Conservation (phyloP, 1,140 invertebrate genomes). For the Phocides pigmalion region DNA sequence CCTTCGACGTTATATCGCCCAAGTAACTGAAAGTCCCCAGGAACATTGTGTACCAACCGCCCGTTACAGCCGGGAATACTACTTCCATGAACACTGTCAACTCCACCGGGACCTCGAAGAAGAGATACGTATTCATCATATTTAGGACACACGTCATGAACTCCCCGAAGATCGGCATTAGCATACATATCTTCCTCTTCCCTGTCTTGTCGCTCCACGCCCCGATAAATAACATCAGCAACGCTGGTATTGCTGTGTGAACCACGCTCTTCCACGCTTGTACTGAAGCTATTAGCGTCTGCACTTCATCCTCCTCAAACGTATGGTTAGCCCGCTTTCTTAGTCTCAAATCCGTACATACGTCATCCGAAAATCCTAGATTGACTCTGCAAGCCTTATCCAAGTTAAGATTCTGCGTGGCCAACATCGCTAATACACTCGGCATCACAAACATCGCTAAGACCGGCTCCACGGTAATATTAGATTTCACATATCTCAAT, state of each 20-base stretch:
- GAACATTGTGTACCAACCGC: slow-evolving; percentile 94
- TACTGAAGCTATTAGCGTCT: slow-evolving; percentile 86
- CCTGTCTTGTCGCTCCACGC: slow-evolving; percentile 86
- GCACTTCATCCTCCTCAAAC: slow-evolving; percentile 67
- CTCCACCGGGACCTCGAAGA: slow-evolving; percentile 90
- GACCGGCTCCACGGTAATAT: slow-evolving; percentile 73
- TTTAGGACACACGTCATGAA: slow-evolving; percentile 90
- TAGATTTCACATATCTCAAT: slow-evolving; percentile 64
- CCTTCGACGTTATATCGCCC: slow-evolving; percentile 91
- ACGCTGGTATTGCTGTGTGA: slow-evolving; percentile 82
- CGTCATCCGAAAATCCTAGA: slow-evolving; percentile 57
- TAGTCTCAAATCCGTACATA: slow-evolving; percentile 60
- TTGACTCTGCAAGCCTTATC: slow-evolving; percentile 75
- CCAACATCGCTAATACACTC: slow-evolving; percentile 65
- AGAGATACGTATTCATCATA: slow-evolving; percentile 91
- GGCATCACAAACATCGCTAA: slow-evolving; percentile 70
- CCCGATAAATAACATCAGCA: slow-evolving; percentile 85
- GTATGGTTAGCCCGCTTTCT: slow-evolving; percentile 62
- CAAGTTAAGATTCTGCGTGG: slow-evolving; percentile 74
- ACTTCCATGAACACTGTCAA: slow-evolving; percentile 87
- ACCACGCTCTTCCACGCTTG: slow-evolving; percentile 83
- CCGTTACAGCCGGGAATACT: slow-evolving; percentile 90
- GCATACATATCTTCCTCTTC: slow-evolving; percentile 92
- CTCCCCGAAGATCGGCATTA: slow-evolving; percentile 92
- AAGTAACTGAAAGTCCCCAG: slow-evolving; percentile 95